Evolutionary conservation across 2,888 invertebrate genomes (phyloP).

Genomic region (Ephialtes manifestator): DNA sequence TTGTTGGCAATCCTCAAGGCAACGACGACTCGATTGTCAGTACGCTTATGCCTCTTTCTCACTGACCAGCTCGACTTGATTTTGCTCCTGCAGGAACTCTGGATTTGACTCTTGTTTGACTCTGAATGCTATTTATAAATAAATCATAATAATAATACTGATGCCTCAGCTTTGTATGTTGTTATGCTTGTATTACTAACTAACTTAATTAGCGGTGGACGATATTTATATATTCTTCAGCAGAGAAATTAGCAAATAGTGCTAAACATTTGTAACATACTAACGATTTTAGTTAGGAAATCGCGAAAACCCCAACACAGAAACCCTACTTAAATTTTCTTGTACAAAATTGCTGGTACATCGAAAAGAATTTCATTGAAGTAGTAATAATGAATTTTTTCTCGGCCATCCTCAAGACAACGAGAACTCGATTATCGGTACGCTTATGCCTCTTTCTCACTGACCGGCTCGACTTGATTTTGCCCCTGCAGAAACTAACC

Average conservation of each 20-base stretch:
- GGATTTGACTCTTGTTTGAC: constrained; percentile 33
- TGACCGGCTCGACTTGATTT: constrained; percentile 1
- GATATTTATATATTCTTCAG: background rate
- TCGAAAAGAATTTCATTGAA: background rate
- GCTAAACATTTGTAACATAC: no score
- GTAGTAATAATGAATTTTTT: no score
- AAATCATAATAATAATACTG: constrained; percentile 12
- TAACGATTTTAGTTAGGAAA: no score
- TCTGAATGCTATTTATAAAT: constrained; percentile 29
- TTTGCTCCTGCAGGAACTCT: no score
- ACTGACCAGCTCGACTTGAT: no score
- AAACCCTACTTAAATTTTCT: no score
- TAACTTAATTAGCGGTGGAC: background rate
- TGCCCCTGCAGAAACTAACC: constrained; percentile 35
- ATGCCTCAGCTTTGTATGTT: background rate
- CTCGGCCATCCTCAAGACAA: no score
- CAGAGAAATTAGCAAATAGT: no score
- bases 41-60: no score
- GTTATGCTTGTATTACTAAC: background rate
- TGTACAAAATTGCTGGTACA: background rate
- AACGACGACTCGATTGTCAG: no score
- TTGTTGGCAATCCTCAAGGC: no score
- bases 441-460: background rate
- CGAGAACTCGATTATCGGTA: background rate
- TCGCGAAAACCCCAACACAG: no score